Conservation (phyloP, 2,888 invertebrate species). For the Priapulus caudatus region DNA sequence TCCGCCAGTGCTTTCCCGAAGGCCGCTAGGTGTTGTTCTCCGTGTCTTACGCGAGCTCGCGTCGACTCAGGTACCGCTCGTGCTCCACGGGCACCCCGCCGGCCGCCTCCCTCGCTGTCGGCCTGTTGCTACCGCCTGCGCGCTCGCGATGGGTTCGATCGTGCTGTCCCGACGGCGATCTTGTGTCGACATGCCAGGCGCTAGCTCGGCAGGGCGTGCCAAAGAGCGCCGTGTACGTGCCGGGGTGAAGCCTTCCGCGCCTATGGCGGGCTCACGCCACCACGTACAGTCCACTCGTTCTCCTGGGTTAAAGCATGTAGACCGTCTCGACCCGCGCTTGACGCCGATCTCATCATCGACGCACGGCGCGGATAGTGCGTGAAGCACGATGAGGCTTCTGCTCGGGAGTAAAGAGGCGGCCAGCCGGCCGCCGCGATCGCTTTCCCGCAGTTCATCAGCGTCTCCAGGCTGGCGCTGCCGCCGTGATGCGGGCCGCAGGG, state of each 20-base stretch:
- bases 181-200: slow-evolving; percentile 53
- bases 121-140: too few relatives aligned
- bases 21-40: not conserved
- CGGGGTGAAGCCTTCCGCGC: slow-evolving; percentile 86
- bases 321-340: slow-evolving; percentile 73
- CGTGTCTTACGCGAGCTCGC: not conserved
- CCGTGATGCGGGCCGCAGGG: slow-evolving; percentile 66
- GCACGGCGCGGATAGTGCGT: slow-evolving; percentile 87
- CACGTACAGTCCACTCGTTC: slow-evolving; percentile 94
- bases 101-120: not conserved
- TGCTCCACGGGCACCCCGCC: not conserved
- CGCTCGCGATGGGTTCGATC: not conserved
- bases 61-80: not conserved
- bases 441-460: slow-evolving; percentile 74
- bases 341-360: slow-evolving; percentile 87
- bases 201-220: slow-evolving; percentile 66
- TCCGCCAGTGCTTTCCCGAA: not conserved
- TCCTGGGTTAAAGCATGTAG: slow-evolving; percentile 85
- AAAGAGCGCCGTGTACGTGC: slow-evolving; percentile 79
- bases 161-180: slow-evolving; percentile 48
- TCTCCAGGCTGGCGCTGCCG: slow-evolving; percentile 88
- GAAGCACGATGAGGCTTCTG: slow-evolving; percentile 87
- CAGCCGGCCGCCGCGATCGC: too few relatives aligned
- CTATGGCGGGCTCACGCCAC: slow-evolving; percentile 68
- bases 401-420: slow-evolving; percentile 78